A percentile compares a stretch with the other conserved stretches of the same genome.
Evolutionary conservation across 1,140 invertebrate genomes (phyloP).

Genomic region (Cataglyphis hispanica): DNA sequence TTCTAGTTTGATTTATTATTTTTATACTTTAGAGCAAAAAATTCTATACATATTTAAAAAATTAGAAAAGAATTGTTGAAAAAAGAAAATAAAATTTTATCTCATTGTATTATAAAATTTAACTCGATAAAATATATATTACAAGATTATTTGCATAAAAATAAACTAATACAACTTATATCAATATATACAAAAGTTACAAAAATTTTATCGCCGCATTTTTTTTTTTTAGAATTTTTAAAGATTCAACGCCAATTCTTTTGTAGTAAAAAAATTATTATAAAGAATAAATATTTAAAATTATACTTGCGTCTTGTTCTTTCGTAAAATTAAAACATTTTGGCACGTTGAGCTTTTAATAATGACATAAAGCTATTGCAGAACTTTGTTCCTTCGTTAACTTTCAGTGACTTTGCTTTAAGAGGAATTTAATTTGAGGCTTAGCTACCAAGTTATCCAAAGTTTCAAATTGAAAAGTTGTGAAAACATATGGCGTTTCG

Average conservation of each 20-base stretch:
- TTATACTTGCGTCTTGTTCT: constrained; percentile 36
- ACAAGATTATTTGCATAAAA: background rate
- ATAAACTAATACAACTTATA: background rate
- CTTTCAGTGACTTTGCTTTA: constrained; percentile 51
- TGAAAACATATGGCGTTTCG: constrained; percentile 31
- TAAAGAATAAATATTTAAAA: constrained; percentile 14
- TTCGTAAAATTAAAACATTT: constrained; percentile 41
- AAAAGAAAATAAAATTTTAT: background rate
- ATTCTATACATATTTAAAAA: background rate
- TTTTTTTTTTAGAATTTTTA: background rate
- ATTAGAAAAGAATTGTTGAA: background rate
- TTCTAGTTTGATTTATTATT: background rate
- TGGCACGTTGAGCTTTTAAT: constrained; percentile 10
- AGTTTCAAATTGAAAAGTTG: constrained; percentile 56
- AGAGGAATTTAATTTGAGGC: constrained; percentile 61
- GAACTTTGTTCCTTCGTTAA: constrained; percentile 59
- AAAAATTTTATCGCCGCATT: background rate
- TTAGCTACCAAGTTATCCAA: constrained; percentile 32
- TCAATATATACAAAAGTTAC: background rate
- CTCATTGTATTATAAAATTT: background rate
- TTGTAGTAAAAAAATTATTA: constrained; percentile 3
- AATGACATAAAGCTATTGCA: background rate
- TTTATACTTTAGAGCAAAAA: background rate
- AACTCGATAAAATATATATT: background rate
- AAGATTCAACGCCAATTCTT: background rate